Conservation (phyloP, 1,140 invertebrate genomes). For the Listronotus oregonensis region DNA sequence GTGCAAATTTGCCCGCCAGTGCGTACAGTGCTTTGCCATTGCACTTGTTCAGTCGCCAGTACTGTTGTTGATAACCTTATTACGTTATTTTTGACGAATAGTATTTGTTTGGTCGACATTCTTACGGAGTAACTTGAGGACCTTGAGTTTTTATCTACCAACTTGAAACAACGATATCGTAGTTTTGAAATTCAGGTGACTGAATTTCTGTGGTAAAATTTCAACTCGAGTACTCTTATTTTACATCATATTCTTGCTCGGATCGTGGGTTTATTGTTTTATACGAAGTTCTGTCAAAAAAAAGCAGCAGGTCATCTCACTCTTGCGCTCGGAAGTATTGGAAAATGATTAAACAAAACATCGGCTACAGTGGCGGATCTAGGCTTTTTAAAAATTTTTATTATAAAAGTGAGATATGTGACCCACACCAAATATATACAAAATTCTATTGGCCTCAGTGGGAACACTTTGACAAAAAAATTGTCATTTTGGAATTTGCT, state of each 20-base stretch:
- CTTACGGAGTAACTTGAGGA: constrained; percentile 40
- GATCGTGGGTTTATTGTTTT: not conserved
- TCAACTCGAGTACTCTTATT: constrained; percentile 21
- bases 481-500: too few species aligned
- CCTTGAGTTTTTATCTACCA: constrained; percentile 47
- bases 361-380: too few species aligned
- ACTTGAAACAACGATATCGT: constrained; percentile 37
- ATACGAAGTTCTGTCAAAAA: not conserved
- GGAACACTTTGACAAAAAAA: too few species aligned
- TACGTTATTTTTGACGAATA: constrained; percentile 29
- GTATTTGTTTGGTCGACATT: constrained; percentile 41
- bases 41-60: constrained; percentile 7
- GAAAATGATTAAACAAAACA: too few species aligned
- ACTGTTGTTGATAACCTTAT: constrained; percentile 22
- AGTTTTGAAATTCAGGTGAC: constrained; percentile 42
- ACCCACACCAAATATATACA: too few species aligned
- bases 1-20: constrained; percentile 14
- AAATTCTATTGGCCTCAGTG: too few species aligned
- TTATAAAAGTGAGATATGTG: too few species aligned
- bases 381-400: too few species aligned
- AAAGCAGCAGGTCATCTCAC: not conserved
- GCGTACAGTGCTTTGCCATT: constrained; percentile 16
- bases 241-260: not conserved
- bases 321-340: too few species aligned
- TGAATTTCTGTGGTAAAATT: constrained; percentile 35